Evolutionary conservation across 2,113 vertebrate species (phyloP).

Genomic region (Colaptes auratus): DNA sequence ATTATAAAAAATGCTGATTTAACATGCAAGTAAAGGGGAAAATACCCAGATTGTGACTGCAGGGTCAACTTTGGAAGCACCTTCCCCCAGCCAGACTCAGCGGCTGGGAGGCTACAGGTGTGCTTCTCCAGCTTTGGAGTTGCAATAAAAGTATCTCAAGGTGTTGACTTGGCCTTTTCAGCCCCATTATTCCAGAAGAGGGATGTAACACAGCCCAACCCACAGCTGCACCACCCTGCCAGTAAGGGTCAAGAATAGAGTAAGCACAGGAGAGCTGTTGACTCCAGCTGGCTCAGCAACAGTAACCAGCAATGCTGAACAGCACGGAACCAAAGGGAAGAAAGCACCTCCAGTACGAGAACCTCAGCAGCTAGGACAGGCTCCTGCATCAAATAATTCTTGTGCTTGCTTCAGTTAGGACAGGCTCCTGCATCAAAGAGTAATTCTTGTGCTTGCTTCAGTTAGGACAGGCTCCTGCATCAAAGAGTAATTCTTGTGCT

Average conservation of each 20-base stretch:
- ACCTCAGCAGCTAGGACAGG: conserved; percentile 18
- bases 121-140: background rate
- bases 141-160: background rate
- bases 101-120: background rate
- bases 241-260: background rate
- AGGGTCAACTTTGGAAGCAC: background rate
- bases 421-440: background rate
- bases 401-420: conserved; percentile 5
- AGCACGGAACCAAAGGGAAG: background rate
- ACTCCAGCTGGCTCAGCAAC: background rate
- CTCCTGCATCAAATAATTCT: background rate
- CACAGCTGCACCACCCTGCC: background rate
- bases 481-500: conserved; percentile 28
- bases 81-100: background rate
- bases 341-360: background rate
- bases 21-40: background rate
- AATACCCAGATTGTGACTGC: background rate
- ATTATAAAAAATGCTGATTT: background rate
- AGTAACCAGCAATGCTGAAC: background rate
- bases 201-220: background rate
- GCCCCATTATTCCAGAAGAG: background rate
- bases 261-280: background rate
- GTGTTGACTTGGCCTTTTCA: background rate
- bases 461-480: background rate
- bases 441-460: conserved; percentile 10